A percentile compares a stretch with the other conserved stretches of the same genome.
Evolutionary conservation across 2,797 vertebrate genomes (phyloP).

Genomic region (Rhinichthys osculus): DNA sequence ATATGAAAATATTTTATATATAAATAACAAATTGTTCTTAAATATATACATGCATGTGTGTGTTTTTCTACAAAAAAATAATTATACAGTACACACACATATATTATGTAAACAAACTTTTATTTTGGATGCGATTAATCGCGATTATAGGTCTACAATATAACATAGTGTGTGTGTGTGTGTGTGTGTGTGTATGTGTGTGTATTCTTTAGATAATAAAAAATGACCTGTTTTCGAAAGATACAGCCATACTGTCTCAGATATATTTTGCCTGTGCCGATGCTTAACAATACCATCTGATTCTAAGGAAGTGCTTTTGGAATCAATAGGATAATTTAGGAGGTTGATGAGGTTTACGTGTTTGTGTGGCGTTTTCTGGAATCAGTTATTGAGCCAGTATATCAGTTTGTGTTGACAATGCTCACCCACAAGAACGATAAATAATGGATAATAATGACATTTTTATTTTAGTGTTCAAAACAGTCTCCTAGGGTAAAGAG

Average conservation of each 20-base stretch:
- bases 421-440: background rate
- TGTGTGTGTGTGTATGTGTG: too few relatives aligned
- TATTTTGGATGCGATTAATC: too few relatives aligned
- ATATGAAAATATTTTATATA: too few relatives aligned
- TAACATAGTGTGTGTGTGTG: too few relatives aligned
- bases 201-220: too few relatives aligned
- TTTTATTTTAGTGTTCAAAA: slow-evolving; percentile 10
- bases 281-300: background rate
- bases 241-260: background rate
- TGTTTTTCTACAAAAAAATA: too few relatives aligned
- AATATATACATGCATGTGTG: too few relatives aligned
- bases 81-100: too few relatives aligned
- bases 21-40: too few relatives aligned
- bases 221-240: too few relatives aligned
- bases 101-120: too few relatives aligned
- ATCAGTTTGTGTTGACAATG: background rate
- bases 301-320: background rate
- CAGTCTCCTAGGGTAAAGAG: background rate
- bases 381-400: background rate
- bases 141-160: too few relatives aligned
- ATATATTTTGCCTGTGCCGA: background rate
- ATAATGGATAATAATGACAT: background rate
- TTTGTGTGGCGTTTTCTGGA: background rate
- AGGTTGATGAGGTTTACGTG: background rate
- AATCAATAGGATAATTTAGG: background rate